Conservation (phyloP, 2,888 invertebrate genomes). For the Polietes domitor region DNA sequence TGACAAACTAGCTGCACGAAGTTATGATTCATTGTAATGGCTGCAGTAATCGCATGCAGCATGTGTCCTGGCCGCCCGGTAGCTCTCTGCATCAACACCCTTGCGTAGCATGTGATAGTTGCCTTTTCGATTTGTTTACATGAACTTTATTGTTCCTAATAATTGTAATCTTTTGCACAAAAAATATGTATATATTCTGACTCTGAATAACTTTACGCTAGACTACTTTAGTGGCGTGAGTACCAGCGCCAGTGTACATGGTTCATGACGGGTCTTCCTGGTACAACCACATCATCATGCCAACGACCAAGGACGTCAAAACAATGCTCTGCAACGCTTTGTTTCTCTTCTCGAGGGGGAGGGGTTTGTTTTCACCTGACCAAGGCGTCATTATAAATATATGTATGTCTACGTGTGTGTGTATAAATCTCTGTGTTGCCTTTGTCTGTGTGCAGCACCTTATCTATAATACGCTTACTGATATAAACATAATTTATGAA, state of each 20-base stretch:
- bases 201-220: neutral
- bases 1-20: neutral
- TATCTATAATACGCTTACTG: conserved; percentile 45
- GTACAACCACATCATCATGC: neutral
- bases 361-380: neutral
- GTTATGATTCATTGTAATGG: conserved; percentile 24
- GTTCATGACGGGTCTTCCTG: neutral
- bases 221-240: neutral
- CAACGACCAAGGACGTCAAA: neutral
- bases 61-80: neutral
- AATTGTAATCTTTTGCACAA: conserved; percentile 20
- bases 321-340: neutral
- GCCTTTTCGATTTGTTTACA: conserved; percentile 33
- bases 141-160: conserved; percentile 36
- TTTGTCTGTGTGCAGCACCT: conserved; percentile 15
- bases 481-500: conserved; percentile 68
- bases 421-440: conserved; percentile 27
- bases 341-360: too few species aligned
- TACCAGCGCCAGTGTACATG: neutral
- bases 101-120: neutral
- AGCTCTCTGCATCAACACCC: neutral
- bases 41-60: conserved; percentile 9
- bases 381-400: conserved; percentile 24
- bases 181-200: neutral
- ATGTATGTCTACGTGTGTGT: too few species aligned